These are phyloP conservation scores for Scaeva pyrastri DNA, from an alignment of 2,888 invertebrate genomes.

Conservation along the genomic window DNA sequence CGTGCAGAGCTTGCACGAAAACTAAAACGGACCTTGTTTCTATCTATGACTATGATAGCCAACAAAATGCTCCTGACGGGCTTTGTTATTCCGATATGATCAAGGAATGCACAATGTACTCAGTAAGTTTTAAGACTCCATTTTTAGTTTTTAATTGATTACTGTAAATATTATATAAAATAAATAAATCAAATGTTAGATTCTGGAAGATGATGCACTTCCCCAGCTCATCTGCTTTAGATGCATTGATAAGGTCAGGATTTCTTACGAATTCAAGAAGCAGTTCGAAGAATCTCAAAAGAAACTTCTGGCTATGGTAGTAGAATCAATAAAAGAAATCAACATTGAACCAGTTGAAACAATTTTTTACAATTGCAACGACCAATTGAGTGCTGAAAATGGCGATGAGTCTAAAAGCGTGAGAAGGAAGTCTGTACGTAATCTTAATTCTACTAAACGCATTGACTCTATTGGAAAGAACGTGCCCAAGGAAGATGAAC, in stretches of 20 bases:
- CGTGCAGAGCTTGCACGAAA: constrained; percentile 63
- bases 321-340: constrained; percentile 43
- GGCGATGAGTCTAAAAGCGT: neutral
- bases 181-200: constrained; percentile 77
- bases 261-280: constrained; percentile 80
- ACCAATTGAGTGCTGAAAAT: neutral
- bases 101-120: constrained; percentile 77
- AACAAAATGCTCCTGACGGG: constrained; percentile 60
- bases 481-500: neutral
- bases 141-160: neutral
- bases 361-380: neutral
- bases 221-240: constrained; percentile 80
- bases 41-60: constrained; percentile 77
- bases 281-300: constrained; percentile 79
- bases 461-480: neutral
- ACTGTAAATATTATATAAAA: neutral
- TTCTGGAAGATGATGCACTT: constrained; percentile 80
- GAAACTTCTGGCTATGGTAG: constrained; percentile 71
- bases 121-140: constrained; percentile 60
- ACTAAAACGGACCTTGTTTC: constrained; percentile 72
- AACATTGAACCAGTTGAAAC: neutral
- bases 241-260: constrained; percentile 78
- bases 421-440: constrained; percentile 17
- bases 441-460: neutral
- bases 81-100: constrained; percentile 78